Conservation (phyloP, 2,113 vertebrate genomes). For the Athene cunicularia region DNA sequence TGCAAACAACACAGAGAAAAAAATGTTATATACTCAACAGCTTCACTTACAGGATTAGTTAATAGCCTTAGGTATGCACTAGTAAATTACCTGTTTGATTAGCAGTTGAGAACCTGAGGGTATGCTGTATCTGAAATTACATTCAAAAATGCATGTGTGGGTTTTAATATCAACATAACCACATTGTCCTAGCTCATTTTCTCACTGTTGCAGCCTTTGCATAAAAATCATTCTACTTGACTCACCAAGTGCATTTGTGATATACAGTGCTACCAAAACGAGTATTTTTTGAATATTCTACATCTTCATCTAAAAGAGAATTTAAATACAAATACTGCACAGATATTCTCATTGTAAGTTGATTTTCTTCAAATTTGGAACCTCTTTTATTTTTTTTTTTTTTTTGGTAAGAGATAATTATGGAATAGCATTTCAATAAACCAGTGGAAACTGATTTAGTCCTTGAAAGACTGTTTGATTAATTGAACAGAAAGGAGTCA, state of each 20-base stretch:
- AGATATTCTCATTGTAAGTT: not conserved
- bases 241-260: not conserved
- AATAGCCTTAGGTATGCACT: not conserved
- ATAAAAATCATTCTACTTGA: not conserved
- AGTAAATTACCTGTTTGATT: not conserved
- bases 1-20: not conserved
- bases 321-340: not conserved
- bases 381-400: not conserved
- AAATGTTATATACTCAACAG: not conserved
- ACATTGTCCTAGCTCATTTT: not conserved
- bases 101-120: not conserved
- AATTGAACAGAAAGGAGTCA: not conserved
- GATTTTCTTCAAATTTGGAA: not conserved
- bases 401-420: not conserved
- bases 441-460: not conserved
- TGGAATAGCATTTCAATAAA: not conserved
- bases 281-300: not conserved
- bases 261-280: not conserved
- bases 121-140: not conserved
- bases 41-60: not conserved
- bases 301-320: not conserved
- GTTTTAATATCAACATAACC: not conserved
- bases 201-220: not conserved
- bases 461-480: not conserved
- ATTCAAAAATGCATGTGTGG: not conserved